Evolutionary conservation across 2,888 invertebrate species (phyloP).

Genomic region (Willowsia nigromaculata): DNA sequence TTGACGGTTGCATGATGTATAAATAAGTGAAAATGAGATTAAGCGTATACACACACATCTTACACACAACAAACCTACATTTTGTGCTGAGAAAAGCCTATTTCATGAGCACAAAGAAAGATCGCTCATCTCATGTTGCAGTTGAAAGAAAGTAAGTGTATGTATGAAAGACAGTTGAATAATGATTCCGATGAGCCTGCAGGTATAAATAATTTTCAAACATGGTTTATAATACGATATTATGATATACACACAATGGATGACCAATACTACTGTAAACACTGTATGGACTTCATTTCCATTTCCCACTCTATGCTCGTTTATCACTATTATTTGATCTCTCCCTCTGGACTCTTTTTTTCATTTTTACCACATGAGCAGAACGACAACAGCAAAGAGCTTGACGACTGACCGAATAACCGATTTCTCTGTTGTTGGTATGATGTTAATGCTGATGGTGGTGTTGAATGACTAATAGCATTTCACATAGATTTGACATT

Average conservation of each 20-base stretch:
- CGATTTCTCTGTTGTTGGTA: background rate
- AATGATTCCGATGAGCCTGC: background rate
- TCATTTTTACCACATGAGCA: constrained; percentile 33
- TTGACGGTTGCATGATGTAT: constrained; percentile 42
- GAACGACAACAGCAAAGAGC: background rate
- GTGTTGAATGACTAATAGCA: constrained; percentile 67
- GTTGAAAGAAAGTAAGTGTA: constrained; percentile 36
- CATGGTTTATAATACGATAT: too few relatives aligned
- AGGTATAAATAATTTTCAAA: constrained; percentile 28
- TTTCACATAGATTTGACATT: constrained; percentile 70
- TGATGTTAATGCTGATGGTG: background rate
- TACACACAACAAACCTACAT: background rate
- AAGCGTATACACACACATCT: constrained; percentile 11
- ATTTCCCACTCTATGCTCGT: constrained; percentile 45
- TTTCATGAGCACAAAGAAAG: background rate
- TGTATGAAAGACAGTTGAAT: constrained; percentile 66
- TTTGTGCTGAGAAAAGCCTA: too few relatives aligned
- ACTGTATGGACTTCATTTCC: background rate
- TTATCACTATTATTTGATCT: constrained; percentile 57
- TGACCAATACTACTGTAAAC: constrained; percentile 14
- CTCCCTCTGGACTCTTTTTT: constrained; percentile 30
- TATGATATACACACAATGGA: background rate
- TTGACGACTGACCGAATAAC: constrained; percentile 37
- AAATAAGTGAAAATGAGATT: constrained; percentile 37
- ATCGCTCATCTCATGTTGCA: constrained; percentile 24